phyloP scores from a whole-genome alignment of 2,797 vertebrate species.

The Sciaenops ocellatus region DNA sequence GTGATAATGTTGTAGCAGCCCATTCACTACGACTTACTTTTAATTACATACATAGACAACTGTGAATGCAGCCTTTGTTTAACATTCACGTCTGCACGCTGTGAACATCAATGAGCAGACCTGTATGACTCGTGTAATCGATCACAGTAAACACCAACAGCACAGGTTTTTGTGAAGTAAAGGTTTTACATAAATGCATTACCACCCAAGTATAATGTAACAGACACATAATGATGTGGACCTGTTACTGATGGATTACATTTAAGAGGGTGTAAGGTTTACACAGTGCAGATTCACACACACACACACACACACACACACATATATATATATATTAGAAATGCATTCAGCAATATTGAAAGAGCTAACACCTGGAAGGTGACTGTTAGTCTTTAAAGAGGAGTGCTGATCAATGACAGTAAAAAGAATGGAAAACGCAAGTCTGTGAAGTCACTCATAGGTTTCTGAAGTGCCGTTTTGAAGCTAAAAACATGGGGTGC shows the following conservation, averaged over 20 bases:
- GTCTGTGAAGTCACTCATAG: too few species aligned
- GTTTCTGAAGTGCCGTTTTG: too few species aligned
- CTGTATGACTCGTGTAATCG: background rate
- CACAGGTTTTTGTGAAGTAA: too few species aligned
- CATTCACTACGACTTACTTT: background rate
- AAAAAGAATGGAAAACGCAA: too few species aligned
- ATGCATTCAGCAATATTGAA: background rate
- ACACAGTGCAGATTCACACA: background rate
- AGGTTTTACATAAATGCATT: background rate
- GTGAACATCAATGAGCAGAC: background rate
- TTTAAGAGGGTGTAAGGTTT: background rate
- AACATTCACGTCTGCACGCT: too few species aligned
- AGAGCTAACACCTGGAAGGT: background rate
- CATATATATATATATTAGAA: too few species aligned
- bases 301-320: too few species aligned
- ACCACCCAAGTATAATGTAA: background rate
- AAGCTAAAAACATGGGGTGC: too few species aligned
- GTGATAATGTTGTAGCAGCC: too few species aligned
- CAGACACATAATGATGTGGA: background rate
- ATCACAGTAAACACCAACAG: background rate
- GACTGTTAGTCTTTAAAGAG: background rate
- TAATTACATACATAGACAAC: background rate
- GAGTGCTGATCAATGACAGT: background rate
- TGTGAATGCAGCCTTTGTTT: too few species aligned
- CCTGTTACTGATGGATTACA: background rate